Base-by-base conservation (phyloP, 2,888 invertebrate species). In the Spisula subtruncata region DNA sequence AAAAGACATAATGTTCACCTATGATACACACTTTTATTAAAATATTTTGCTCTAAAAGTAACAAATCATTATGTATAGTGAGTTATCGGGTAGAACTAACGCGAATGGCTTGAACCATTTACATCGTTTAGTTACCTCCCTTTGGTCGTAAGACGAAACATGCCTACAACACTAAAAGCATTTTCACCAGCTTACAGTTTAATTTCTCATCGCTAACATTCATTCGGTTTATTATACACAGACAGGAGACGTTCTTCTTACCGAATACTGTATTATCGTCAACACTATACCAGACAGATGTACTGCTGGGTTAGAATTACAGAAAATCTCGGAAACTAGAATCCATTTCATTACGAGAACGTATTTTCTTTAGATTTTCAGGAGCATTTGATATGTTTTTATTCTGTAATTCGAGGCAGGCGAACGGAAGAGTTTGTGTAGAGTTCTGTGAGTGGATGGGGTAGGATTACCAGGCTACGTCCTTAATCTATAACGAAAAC, bases 401-500 rank as follows among this genome's bases (percentile, higher is more conserved):
- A 80, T 89, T 46, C 86, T 35, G 87, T n/a, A 87, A 90, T 32
- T 35, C 32, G 51, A 90, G 6, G 18, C 82, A 8, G 20, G 16
- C 25, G 35, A 48, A 81, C 87, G 87, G 89, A 90, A 89, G 80
- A 81, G 80, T 46, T 51, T 85, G 82, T 66, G 75, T 46, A 8
- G 66, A 80, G 75, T 51, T 66, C 81, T 81, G 20, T 29, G 82
- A 84, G 60, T 82, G 56, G 60, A 29, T 29, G 16, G 80, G 80
- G 20, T 85, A 14, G 35, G 46, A 25, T 84, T 85, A 81, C 89
- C 71, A 81, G 83, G 83, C 89, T 81, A 80, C 20, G 46, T 56
- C 54, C 80, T 81, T 25, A 25, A 87, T 81, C 82, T 87, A 85
- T 86, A 89, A 86, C 91, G 90, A 92, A 93, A 92, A 88, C 91